Conservation (phyloP, 1,140 invertebrate species). For the Globodera rostochiensis region DNA sequence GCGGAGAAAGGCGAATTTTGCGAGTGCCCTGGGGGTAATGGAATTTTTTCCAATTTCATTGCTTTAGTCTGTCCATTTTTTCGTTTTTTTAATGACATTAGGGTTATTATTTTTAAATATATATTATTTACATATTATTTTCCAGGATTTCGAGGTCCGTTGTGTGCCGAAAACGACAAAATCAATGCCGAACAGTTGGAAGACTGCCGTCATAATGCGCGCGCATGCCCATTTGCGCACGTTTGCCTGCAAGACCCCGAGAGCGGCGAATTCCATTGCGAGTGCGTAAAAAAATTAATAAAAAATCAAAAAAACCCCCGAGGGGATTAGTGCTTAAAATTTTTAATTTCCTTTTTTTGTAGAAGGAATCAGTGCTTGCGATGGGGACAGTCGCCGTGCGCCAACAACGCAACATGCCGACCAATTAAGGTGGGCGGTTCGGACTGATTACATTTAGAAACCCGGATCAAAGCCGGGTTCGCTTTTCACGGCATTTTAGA, state of each 20-base stretch:
- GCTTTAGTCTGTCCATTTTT: background rate
- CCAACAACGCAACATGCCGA: constrained; percentile 15
- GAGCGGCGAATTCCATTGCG: constrained; percentile 17
- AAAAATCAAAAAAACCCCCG: too few species aligned
- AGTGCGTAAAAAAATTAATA: background rate
- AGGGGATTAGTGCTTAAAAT: background rate
- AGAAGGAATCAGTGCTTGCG: constrained; percentile 7
- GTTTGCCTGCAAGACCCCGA: background rate
- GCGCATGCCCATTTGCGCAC: background rate
- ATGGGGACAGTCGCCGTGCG: constrained; percentile 9
- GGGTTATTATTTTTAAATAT: background rate
- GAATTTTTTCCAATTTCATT: background rate
- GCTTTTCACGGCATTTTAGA: too few species aligned
- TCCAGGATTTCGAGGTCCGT: background rate
- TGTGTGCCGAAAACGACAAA: background rate
- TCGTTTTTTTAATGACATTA: background rate
- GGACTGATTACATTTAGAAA: background rate
- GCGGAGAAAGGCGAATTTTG: constrained; percentile 15
- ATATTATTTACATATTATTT: background rate
- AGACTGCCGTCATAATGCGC: background rate
- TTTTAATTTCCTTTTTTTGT: background rate
- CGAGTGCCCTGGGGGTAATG: constrained; percentile 1
- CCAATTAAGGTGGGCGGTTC: constrained; percentile 10
- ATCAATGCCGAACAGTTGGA: background rate
- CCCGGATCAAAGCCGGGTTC: background rate